Evolutionary conservation across 2,888 invertebrate genomes (phyloP).

Genomic region (Oithona nana): DNA sequence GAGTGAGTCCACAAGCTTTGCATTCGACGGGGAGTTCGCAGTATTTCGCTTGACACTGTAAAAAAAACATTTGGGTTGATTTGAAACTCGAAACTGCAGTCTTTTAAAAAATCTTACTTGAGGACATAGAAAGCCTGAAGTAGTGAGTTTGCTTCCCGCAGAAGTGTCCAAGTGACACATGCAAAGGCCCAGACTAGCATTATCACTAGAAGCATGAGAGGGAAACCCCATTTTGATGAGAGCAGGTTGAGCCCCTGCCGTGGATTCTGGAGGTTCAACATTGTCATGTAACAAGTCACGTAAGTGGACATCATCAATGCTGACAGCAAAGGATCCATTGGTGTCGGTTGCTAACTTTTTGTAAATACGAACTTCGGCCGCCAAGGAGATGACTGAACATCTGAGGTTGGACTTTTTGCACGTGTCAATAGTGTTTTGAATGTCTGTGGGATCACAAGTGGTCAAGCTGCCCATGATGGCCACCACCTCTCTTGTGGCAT

Average conservation of each 20-base stretch:
- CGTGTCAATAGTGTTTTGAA: conserved; percentile 59
- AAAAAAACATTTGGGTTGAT: not conserved
- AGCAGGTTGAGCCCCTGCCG: conserved; percentile 41
- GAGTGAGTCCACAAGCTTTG: conserved; percentile 75
- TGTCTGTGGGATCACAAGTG: conserved; percentile 90
- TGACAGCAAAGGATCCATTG: conserved; percentile 64
- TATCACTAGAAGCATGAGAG: conserved; percentile 35
- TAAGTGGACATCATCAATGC: conserved; percentile 45
- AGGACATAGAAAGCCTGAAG: conserved; percentile 61
- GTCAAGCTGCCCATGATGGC: conserved; percentile 81
- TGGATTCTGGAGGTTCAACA: conserved; percentile 38
- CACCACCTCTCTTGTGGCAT: conserved; percentile 83
- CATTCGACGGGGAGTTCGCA: conserved; percentile 96
- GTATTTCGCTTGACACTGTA: conserved; percentile 85
- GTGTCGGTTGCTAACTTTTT: conserved; percentile 66
- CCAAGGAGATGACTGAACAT: conserved; percentile 82
- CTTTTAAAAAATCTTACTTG: not conserved
- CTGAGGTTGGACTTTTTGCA: conserved; percentile 41
- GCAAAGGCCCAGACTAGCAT: conserved; percentile 21
- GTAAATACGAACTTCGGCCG: conserved; percentile 79
- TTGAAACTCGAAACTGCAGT: not conserved
- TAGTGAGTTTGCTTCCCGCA: conserved; percentile 13
- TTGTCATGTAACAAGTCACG: conserved; percentile 43
- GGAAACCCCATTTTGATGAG: conserved; percentile 94
- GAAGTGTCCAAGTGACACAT: conserved; percentile 16